Percentiles rank a stretch among this genome's conserved stretches.
phyloP scores from a whole-genome alignment of 2,888 invertebrate species.

The Yponomeuta plumbellus region DNA sequence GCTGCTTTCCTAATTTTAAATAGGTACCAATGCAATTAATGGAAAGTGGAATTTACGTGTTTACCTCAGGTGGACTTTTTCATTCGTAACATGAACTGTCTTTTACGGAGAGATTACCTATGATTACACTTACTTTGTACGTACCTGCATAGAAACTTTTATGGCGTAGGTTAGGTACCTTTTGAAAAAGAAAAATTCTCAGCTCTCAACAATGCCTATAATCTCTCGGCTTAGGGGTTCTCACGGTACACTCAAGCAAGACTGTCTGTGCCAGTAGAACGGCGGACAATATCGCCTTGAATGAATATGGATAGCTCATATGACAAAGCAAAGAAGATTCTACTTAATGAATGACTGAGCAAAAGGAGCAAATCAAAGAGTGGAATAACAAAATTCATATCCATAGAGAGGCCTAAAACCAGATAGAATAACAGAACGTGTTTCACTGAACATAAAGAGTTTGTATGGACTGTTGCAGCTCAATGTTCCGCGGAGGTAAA shows the following conservation, averaged over 20 bases:
- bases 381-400: background rate
- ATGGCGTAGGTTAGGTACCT: background rate
- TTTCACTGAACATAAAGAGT: conserved; percentile 13
- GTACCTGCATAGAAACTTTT: background rate
- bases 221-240: background rate
- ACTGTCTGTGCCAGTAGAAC: background rate
- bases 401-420: background rate
- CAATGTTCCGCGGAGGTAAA: background rate
- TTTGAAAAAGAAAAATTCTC: background rate
- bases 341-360: conserved; percentile 3
- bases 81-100: too few species aligned
- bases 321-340: background rate
- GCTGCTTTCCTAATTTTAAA: too few species aligned
- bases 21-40: too few species aligned
- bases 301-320: background rate
- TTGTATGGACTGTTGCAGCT: background rate
- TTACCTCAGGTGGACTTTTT: too few species aligned
- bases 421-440: conserved; percentile 5
- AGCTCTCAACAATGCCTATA: background rate
- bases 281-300: background rate
- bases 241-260: background rate
- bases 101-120: too few species aligned
- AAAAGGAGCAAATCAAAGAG: background rate
- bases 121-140: too few species aligned
- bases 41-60: too few species aligned